phyloP scores from a whole-genome alignment of 2,113 vertebrate genomes.

The Forbesichthys agassizii region DNA sequence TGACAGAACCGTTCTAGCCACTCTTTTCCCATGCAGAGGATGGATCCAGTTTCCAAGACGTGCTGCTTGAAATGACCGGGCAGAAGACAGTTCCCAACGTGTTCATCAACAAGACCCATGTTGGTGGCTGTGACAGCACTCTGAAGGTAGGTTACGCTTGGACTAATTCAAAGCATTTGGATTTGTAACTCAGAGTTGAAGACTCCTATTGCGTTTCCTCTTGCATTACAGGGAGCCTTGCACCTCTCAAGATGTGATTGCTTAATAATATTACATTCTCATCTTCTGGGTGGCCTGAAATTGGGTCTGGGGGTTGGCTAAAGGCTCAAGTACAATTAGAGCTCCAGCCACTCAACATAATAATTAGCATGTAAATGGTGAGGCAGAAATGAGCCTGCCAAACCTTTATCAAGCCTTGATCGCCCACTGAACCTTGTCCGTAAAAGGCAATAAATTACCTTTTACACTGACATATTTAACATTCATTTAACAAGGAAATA shows the following conservation, averaged over 20 bases:
- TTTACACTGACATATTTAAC: too few relatives aligned
- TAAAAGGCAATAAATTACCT: too few relatives aligned
- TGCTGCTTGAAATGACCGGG: slow-evolving; percentile 86
- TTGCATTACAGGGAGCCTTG: background rate
- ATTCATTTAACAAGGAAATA: too few relatives aligned
- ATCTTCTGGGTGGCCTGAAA: too few relatives aligned
- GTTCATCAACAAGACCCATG: slow-evolving; percentile 91
- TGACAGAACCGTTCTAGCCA: background rate
- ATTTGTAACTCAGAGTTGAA: too few relatives aligned
- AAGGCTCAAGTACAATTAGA: background rate
- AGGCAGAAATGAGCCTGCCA: too few relatives aligned
- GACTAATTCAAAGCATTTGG: background rate
- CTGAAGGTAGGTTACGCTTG: slow-evolving; percentile 79
- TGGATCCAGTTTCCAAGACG: slow-evolving; percentile 85
- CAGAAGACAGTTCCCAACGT: slow-evolving; percentile 93
- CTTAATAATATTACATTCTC: background rate
- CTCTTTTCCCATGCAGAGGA: slow-evolving; percentile 75
- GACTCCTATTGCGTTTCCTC: background rate
- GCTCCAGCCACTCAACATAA: too few relatives aligned
- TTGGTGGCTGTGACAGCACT: slow-evolving; percentile 90
- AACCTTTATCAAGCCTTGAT: too few relatives aligned
- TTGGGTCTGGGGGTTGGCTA: background rate
- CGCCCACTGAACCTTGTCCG: too few relatives aligned
- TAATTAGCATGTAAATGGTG: too few relatives aligned
- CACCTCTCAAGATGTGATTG: background rate